phyloP scores from a whole-genome alignment of 30 jellyfish, hydroid and myxozoan species.

The Catostylus mosaicus region DNA sequence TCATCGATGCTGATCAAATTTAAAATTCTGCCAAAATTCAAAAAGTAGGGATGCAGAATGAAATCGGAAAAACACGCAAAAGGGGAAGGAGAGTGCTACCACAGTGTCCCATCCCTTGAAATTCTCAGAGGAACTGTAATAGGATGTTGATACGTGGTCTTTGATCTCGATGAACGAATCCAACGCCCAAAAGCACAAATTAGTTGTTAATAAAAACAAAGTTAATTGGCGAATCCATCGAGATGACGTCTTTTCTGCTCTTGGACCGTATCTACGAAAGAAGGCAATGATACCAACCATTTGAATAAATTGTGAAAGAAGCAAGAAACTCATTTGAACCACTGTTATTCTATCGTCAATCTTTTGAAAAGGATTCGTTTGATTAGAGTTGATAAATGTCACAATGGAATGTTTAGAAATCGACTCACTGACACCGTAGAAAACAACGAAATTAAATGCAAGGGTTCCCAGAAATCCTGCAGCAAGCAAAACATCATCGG shows the following conservation, averaged over 20 bases:
- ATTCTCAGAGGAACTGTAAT: background rate
- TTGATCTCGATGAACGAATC: slow-evolving; percentile 37
- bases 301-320: background rate
- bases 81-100: background rate
- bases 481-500: background rate
- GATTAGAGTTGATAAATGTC: background rate
- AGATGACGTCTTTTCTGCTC: background rate
- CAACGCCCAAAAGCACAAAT: slow-evolving; percentile 19
- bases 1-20: background rate
- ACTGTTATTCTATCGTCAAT: background rate
- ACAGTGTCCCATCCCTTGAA: slow-evolving; percentile 17
- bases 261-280: slow-evolving; percentile 9
- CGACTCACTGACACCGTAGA: slow-evolving; percentile 5
- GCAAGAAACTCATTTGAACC: background rate
- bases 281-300: background rate
- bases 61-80: slow-evolving; percentile 12
- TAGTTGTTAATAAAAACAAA: slow-evolving; percentile 9
- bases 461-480: slow-evolving; percentile 1
- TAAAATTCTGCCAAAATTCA: slow-evolving; percentile 11
- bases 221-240: slow-evolving; percentile 15
- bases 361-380: background rate
- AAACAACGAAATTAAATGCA: slow-evolving; percentile 3
- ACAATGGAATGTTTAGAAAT: background rate
- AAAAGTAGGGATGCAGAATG: slow-evolving; percentile 14
- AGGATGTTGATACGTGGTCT: slow-evolving; percentile 1